phyloP scores from a whole-genome alignment of 2,113 vertebrate species.

The Tragelaphus buxtoni region DNA sequence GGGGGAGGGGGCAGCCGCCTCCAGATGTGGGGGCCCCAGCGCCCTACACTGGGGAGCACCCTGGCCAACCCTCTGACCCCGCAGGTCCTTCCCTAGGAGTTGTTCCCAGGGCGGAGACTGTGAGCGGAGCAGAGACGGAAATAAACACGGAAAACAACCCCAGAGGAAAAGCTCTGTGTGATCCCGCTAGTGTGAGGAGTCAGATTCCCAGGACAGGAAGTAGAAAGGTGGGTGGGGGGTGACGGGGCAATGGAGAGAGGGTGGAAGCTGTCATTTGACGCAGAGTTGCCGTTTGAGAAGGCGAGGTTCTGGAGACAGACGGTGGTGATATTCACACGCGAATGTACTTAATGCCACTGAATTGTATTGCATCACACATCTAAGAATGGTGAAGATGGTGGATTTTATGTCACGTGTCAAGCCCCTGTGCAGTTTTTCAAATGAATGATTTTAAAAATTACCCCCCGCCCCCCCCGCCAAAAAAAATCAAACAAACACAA shows the following conservation, averaged over 20 bases:
- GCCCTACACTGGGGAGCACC: neutral
- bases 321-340: fast-evolving
- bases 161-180: fast-evolving
- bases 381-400: no score
- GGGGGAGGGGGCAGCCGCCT: fast-evolving
- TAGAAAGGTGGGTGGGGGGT: fast-evolving
- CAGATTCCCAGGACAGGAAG: neutral
- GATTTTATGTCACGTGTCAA: neutral
- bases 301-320: fast-evolving
- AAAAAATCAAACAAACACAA: neutral
- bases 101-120: fast-evolving
- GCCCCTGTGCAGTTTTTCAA: neutral
- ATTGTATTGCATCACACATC: neutral
- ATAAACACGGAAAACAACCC: fast-evolving
- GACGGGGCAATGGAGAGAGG: fast-evolving
- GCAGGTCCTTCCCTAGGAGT: neutral
- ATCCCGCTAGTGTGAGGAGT: fast-evolving
- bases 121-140: neutral
- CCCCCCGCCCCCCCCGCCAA: fast-evolving
- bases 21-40: neutral
- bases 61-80: neutral
- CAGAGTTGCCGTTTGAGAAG: neutral
- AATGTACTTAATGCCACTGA: fast-evolving
- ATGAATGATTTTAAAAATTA: neutral
- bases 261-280: fast-evolving